Conservation (phyloP, 2,797 vertebrate species). For the Peromyscus attwateri region DNA sequence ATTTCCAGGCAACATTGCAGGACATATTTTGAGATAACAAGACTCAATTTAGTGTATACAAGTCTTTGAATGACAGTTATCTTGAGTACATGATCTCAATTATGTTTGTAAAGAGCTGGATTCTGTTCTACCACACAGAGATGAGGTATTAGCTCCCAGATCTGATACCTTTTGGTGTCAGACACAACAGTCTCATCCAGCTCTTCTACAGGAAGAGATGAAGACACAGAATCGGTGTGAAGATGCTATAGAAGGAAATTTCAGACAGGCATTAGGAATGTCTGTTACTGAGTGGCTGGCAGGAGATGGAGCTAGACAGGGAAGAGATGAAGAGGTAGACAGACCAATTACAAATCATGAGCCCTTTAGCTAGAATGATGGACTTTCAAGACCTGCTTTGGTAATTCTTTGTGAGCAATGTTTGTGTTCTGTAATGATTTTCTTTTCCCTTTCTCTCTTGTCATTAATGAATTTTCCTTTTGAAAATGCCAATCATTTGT, state of each 20-base stretch:
- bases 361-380: not conserved
- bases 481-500: not conserved
- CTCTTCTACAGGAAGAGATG: not conserved
- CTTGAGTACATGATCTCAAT: not conserved
- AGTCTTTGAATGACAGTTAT: not conserved
- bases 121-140: not conserved
- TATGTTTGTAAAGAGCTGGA: not conserved
- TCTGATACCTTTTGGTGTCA: slow-evolving; percentile 1
- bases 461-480: not conserved
- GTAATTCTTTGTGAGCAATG: not conserved
- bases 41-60: not conserved
- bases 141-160: not conserved
- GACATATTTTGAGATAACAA: not conserved
- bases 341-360: not conserved
- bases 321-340: not conserved
- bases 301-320: not conserved
- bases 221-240: not conserved
- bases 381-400: not conserved
- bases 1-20: not conserved
- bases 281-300: not conserved
- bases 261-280: not conserved
- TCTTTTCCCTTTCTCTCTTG: not conserved
- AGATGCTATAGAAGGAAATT: not conserved
- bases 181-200: not conserved
- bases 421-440: not conserved